Conservation (phyloP, 2,113 vertebrate species). For the Ophthalmolycus amberensis region DNA sequence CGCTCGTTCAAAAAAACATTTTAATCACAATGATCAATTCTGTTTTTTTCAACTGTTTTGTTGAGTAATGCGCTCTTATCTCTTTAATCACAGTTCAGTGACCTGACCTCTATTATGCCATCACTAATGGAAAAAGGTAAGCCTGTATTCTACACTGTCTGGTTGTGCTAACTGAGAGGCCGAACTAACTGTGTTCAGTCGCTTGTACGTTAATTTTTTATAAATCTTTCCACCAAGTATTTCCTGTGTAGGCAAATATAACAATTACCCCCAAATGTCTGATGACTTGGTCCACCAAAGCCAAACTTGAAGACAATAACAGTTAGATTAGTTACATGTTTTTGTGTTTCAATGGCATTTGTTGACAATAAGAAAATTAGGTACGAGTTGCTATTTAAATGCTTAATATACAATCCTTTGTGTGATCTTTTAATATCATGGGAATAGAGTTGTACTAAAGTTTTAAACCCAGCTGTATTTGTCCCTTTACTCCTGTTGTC, state of each 20-base stretch:
- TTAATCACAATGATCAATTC: not conserved
- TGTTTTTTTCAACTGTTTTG: not conserved
- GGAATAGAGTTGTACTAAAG: not conserved
- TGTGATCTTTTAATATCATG: not conserved
- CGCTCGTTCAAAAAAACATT: not conserved
- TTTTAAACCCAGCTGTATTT: not conserved
- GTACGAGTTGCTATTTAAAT: not conserved
- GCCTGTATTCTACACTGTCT: not conserved
- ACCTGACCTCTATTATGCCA: constrained; percentile 92
- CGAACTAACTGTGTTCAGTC: not conserved
- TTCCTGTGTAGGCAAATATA: not conserved
- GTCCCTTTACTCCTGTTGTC: not conserved
- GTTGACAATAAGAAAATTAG: not conserved
- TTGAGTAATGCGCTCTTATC: constrained; percentile 25
- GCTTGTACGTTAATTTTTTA: too few species aligned
- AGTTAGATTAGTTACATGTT: too few species aligned
- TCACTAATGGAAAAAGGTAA: constrained; percentile 93
- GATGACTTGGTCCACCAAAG: not conserved
- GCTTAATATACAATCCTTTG: not conserved
- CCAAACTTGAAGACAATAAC: not conserved
- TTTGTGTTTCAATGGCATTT: not conserved
- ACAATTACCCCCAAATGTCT: not conserved
- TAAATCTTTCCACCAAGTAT: not conserved
- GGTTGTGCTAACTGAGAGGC: not conserved
- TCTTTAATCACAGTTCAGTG: constrained; percentile 89